Percentiles rank a stretch among this genome's conserved stretches.
Evolutionary conservation across 2,888 invertebrate species (phyloP).

Genomic region (Apoda limacodes): DNA sequence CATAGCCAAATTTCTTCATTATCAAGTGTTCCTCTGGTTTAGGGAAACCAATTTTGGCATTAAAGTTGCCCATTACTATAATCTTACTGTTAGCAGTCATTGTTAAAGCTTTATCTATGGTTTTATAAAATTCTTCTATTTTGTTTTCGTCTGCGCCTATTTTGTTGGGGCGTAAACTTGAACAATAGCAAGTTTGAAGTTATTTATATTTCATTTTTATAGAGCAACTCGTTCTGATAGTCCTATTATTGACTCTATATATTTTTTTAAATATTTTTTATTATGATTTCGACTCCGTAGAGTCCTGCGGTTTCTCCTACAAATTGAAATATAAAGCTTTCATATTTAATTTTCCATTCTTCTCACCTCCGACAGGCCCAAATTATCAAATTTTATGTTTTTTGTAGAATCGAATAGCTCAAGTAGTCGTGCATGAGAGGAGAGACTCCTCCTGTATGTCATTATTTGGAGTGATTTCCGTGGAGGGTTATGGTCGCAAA

Average conservation of each 20-base stretch:
- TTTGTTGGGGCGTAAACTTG: slow-evolving; percentile 18
- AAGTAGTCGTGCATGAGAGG: slow-evolving; percentile 12
- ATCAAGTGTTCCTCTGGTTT: too few relatives aligned
- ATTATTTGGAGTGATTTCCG: too few relatives aligned
- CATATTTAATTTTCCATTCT: slow-evolving; percentile 13
- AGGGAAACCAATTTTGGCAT: too few relatives aligned
- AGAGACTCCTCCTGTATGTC: slow-evolving; percentile 19
- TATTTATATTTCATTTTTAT: slow-evolving; percentile 15
- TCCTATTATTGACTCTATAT: slow-evolving; percentile 17
- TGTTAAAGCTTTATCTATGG: slow-evolving; percentile 5
- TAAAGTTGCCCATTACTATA: too few relatives aligned
- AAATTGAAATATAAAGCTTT: slow-evolving; percentile 16
- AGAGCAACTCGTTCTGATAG: slow-evolving; percentile 20
- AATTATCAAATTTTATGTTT: slow-evolving; percentile 14
- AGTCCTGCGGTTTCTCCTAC: slow-evolving; percentile 17
- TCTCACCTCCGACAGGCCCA: slow-evolving; percentile 13
- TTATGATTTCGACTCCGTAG: slow-evolving; percentile 22
- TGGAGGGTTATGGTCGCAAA: too few relatives aligned
- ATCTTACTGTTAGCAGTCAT: too few relatives aligned
- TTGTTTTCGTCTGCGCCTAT: slow-evolving; percentile 3
- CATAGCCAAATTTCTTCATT: too few relatives aligned
- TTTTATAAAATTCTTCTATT: slow-evolving; percentile 7
- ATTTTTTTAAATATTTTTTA: slow-evolving; percentile 18
- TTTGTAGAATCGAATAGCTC: slow-evolving; percentile 14
- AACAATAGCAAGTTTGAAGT: slow-evolving; percentile 11